Base-by-base conservation (phyloP, 2,888 invertebrate genomes). In the Ganaspis brasiliensis region DNA sequence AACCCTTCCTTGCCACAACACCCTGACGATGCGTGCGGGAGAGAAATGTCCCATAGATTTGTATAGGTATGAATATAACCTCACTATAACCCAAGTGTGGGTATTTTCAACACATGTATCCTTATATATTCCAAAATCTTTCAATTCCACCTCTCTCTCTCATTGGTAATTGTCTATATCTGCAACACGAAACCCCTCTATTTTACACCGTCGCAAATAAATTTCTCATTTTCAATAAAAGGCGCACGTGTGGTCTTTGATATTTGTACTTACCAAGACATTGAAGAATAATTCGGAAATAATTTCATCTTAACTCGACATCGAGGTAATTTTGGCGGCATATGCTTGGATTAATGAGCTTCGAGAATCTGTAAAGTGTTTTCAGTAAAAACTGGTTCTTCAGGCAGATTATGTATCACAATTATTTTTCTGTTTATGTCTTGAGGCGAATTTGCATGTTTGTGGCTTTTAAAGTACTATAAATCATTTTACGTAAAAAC, bases 1-100 rank as follows among this genome's bases (percentile, higher is more conserved):
- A 91, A 90, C 89, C 91, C 90, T 90, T 91, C 89, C 89, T 91
- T 89, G 89, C 88, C 88, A 81, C 88, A 88, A 88, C 89, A 87
- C 89, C 85, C 84, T 82, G 81, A 82, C 86, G 86, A 88, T 88
- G 86, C 86, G 87, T 86, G 86, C 82, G 83, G 80, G 78, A 84
- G 84, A 84, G 87, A 86, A 81, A 81, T 81, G 82, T 81, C 79
- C 82, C 81, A 52, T 52, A 52, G 52, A 52, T 52, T 52, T 52
- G 52, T 79, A 78, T 79, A 78, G 77, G 79, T 82, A 80, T 77
- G 63, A 75, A 73, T 77, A 72, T 77, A 72, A 77, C 76, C 71
- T 77, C 78, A 75, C 77, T 73, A 77, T 24, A 4, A n/a, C n/a
- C 24, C 9, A 24, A 45, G n/a, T 76, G 52, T 77, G 77, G 73